Evolutionary conservation across 2,113 vertebrate species (phyloP).

Genomic region (Thymallus thymallus): DNA sequence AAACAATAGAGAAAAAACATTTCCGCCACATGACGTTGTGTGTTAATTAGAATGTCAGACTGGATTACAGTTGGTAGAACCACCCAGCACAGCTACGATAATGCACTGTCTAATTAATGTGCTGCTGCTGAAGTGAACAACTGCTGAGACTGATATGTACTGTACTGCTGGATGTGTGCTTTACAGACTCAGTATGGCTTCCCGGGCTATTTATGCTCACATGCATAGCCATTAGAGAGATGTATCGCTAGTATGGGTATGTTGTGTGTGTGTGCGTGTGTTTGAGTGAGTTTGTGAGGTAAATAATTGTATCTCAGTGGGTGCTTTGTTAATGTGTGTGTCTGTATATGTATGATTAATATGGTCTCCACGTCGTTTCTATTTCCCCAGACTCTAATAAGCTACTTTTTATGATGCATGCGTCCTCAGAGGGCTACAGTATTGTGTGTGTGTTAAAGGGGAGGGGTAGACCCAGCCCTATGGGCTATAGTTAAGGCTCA

Average conservation of each 20-base stretch:
- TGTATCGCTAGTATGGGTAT: not conserved
- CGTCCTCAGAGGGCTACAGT: conserved; percentile 11
- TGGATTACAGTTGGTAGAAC: conserved; percentile 53
- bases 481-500: not conserved
- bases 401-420: conserved; percentile 13
- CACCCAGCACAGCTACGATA: conserved; percentile 37
- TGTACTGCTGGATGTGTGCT: not conserved
- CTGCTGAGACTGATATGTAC: conserved; percentile 5
- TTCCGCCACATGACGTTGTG: conserved; percentile 36
- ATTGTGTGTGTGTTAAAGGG: not conserved
- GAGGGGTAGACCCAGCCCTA: not conserved
- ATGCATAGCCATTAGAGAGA: not conserved
- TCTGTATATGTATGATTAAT: not conserved
- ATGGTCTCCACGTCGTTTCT: not conserved
- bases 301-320: too few species aligned
- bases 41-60: conserved; percentile 62
- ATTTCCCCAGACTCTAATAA: conserved; percentile 4
- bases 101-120: conserved; percentile 42
- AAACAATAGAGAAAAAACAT: conserved; percentile 41
- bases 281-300: too few species aligned
- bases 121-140: conserved; percentile 22
- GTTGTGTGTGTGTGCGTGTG: too few species aligned
- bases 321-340: not conserved
- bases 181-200: not conserved
- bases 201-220: too few species aligned